phyloP scores from a whole-genome alignment of 2,797 vertebrate species.

The Anguilla obscura region DNA sequence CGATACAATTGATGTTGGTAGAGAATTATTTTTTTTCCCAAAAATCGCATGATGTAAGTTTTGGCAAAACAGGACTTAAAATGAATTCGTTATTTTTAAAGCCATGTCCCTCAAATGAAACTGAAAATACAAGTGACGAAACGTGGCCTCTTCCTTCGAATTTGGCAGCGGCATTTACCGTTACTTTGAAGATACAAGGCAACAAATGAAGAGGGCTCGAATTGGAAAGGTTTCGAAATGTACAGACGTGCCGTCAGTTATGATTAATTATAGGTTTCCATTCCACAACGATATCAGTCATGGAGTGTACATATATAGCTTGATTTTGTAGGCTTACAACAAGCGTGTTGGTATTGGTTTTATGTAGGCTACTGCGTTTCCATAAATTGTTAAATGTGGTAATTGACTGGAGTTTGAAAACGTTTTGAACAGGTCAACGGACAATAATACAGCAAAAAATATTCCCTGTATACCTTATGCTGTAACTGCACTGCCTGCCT shows the following conservation, averaged over 20 bases:
- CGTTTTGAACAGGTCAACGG: neutral
- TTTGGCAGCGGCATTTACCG: neutral
- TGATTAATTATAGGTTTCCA: neutral
- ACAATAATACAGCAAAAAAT: neutral
- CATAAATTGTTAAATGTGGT: neutral
- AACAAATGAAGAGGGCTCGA: neutral
- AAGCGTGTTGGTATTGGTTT: neutral
- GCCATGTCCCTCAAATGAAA: neutral
- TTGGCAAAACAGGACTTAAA: neutral
- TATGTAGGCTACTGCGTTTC: neutral
- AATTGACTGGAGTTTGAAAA: neutral
- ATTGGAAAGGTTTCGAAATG: neutral
- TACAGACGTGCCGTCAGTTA: neutral
- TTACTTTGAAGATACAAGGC: neutral
- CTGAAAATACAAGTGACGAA: neutral
- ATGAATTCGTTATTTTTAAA: neutral
- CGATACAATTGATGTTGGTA: neutral
- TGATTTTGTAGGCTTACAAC: neutral
- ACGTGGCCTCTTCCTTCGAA: neutral
- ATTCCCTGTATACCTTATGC: conserved; percentile 28
- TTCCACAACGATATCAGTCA: no score
- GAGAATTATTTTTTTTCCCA: neutral
- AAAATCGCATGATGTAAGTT: neutral
- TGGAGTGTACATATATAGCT: no score
- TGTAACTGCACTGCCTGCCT: conserved; percentile 58